Conservation (phyloP, 2,113 vertebrate species). For the Suncus etruscus region DNA sequence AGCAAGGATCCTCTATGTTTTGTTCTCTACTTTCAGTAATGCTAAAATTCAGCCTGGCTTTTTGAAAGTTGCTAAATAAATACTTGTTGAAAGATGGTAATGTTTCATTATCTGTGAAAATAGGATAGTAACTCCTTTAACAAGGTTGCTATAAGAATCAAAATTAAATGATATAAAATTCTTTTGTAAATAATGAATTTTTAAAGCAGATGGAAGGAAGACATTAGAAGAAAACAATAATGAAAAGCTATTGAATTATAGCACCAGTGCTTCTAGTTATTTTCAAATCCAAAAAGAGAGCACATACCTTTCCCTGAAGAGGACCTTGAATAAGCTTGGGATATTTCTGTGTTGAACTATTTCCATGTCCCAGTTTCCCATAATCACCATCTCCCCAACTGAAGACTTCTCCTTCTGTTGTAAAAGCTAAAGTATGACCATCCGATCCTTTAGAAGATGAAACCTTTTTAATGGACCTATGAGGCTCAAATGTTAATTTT, state of each 20-base stretch:
- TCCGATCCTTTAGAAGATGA: slow-evolving; percentile 94
- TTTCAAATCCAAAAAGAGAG: slow-evolving; percentile 35
- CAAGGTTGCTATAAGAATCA: slow-evolving; percentile 8
- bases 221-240: slow-evolving; percentile 52
- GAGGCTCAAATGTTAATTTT: slow-evolving; percentile 93
- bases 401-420: slow-evolving; percentile 93
- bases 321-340: slow-evolving; percentile 93
- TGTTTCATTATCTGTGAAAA: slow-evolving; percentile 48
- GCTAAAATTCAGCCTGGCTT: background rate
- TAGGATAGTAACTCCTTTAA: slow-evolving; percentile 29
- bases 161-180: slow-evolving; percentile 55
- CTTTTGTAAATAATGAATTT: slow-evolving; percentile 39
- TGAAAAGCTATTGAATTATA: background rate
- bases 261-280: background rate
- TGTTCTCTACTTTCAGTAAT: slow-evolving; percentile 18
- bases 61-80: slow-evolving; percentile 17
- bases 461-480: slow-evolving; percentile 92
- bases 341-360: slow-evolving; percentile 93
- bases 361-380: slow-evolving; percentile 92
- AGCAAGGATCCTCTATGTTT: background rate
- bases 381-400: slow-evolving; percentile 94
- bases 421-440: slow-evolving; percentile 92
- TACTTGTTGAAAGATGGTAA: background rate
- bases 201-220: slow-evolving; percentile 12
- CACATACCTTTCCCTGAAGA: slow-evolving; percentile 91